Conservation (phyloP, 2,113 vertebrate species). For the Scophthalmus maximus region DNA sequence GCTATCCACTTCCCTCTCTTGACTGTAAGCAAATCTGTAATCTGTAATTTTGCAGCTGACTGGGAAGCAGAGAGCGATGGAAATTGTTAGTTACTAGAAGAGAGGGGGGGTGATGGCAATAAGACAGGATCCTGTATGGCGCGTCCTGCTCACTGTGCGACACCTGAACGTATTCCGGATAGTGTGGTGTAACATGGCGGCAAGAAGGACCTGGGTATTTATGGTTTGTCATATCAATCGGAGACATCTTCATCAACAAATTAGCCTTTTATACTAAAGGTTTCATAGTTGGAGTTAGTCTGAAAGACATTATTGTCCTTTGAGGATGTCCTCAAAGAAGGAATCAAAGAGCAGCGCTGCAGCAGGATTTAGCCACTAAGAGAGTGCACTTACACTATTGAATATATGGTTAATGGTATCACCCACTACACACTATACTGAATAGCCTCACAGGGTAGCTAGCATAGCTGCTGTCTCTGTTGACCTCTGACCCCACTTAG, state of each 20-base stretch:
- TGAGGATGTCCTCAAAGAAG: too few species aligned
- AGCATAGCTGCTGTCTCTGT: neutral
- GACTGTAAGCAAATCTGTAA: constrained; percentile 60
- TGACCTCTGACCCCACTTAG: constrained; percentile 34
- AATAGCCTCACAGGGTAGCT: neutral
- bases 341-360: too few species aligned
- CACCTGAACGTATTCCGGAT: constrained; percentile 31
- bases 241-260: neutral
- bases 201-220: neutral
- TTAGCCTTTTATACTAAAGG: neutral
- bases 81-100: constrained; percentile 58
- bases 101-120: constrained; percentile 42
- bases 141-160: constrained; percentile 25
- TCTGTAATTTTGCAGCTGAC: constrained; percentile 76
- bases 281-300: too few species aligned
- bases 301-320: too few species aligned
- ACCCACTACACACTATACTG: too few species aligned
- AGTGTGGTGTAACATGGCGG: neutral
- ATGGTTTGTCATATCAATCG: neutral
- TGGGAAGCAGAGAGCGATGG: constrained; percentile 65
- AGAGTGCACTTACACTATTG: too few species aligned
- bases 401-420: too few species aligned
- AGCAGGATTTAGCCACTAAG: too few species aligned
- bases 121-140: constrained; percentile 30
- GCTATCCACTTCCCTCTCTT: constrained; percentile 53